Evolutionary conservation across 2,888 invertebrate species (phyloP).

Genomic region (Xestia xanthographa): DNA sequence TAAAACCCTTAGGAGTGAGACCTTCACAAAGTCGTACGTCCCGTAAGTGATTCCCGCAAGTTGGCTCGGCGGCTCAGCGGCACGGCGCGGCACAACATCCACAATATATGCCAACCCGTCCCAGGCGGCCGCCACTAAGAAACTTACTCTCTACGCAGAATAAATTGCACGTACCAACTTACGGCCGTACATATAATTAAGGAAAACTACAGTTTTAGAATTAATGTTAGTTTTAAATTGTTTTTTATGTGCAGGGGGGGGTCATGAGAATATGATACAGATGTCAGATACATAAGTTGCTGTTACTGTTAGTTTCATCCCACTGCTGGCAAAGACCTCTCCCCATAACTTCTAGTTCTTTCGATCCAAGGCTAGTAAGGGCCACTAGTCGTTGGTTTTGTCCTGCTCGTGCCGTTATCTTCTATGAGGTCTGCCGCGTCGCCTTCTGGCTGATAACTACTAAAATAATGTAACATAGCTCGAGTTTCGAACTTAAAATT

Average conservation of each 20-base stretch:
- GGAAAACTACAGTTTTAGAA: slow-evolving; percentile 39
- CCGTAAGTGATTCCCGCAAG: slow-evolving; percentile 59
- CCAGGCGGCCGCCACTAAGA: slow-evolving; percentile 55
- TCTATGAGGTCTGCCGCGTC: not conserved
- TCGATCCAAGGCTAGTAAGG: not conserved
- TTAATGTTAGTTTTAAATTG: slow-evolving; percentile 13
- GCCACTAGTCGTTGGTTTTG: not conserved
- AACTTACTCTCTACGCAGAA: slow-evolving; percentile 51
- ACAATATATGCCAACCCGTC: slow-evolving; percentile 47
- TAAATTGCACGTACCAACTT: slow-evolving; percentile 53
- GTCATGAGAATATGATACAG: not conserved
- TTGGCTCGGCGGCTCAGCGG: slow-evolving; percentile 23
- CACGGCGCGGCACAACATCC: slow-evolving; percentile 17
- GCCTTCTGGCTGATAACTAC: not conserved
- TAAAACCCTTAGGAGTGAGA: slow-evolving; percentile 36
- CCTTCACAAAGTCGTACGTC: slow-evolving; percentile 47
- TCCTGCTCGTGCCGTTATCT: not conserved
- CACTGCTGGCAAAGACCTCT: not conserved
- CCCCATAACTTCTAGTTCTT: not conserved
- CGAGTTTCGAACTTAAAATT: slow-evolving; percentile 5
- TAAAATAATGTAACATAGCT: not conserved
- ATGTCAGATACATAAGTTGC: not conserved
- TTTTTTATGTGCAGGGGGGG: slow-evolving; percentile 10
- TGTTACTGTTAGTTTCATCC: not conserved
- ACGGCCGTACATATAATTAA: slow-evolving; percentile 49